Percentiles rank a stretch among this genome's conserved stretches.
These are phyloP conservation scores for Drosophila yakuba DNA, from an alignment of 1,140 invertebrate genomes.

Conservation along the genomic window DNA sequence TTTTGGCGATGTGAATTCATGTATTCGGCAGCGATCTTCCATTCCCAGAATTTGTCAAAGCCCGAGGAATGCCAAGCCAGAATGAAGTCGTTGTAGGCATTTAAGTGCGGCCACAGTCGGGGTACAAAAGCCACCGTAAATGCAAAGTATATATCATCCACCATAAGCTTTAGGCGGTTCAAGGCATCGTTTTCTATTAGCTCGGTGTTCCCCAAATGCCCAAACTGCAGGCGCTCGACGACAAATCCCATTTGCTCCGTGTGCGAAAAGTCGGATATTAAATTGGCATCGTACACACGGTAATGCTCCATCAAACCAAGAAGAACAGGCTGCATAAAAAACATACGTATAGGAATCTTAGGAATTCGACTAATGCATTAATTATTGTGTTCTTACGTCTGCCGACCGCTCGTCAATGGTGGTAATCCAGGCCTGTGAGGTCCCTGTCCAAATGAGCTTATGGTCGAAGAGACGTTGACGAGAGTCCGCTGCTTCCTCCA, in stretches of 20 bases:
- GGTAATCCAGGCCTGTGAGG: constrained; percentile 63
- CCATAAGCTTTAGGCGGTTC: constrained; percentile 69
- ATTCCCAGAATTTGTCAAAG: constrained; percentile 77
- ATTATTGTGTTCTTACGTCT: constrained; percentile 46
- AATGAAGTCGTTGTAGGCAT: constrained; percentile 61
- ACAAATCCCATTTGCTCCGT: constrained; percentile 75
- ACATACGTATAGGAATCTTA: not conserved
- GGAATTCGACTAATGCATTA: not conserved
- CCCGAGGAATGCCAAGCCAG: constrained; percentile 72
- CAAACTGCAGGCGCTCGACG: constrained; percentile 70
- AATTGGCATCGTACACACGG: constrained; percentile 34
- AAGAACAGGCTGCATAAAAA: constrained; percentile 47
- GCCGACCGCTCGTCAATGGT: constrained; percentile 33
- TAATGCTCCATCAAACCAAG: constrained; percentile 53
- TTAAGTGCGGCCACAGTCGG: constrained; percentile 62
- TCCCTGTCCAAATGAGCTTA: constrained; percentile 64
- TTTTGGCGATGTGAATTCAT: constrained; percentile 70
- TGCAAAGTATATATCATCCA: constrained; percentile 71
- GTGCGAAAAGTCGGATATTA: constrained; percentile 48
- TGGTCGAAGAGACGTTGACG: constrained; percentile 63
- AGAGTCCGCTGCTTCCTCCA: constrained; percentile 77
- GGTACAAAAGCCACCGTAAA: constrained; percentile 63
- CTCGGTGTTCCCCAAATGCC: constrained; percentile 68
- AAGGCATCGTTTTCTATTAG: constrained; percentile 63
- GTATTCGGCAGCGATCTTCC: constrained; percentile 66